These are phyloP conservation scores for Arizona elegans DNA, from an alignment of 2,113 vertebrate species.

Conservation along the genomic window DNA sequence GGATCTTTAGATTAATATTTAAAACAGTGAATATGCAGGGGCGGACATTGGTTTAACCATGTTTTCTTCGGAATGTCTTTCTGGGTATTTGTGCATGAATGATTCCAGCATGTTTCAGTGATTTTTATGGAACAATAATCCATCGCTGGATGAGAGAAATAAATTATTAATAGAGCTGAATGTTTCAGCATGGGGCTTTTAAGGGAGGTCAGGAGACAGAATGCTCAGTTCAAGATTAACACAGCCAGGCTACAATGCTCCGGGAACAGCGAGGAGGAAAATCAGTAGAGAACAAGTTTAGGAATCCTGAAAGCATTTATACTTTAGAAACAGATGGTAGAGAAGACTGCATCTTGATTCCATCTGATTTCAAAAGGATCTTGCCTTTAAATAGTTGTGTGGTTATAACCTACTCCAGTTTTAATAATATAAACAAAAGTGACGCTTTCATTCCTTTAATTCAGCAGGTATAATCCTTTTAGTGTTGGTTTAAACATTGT, in stretches of 20 bases:
- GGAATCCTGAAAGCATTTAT: not conserved
- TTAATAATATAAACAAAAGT: constrained; percentile 15
- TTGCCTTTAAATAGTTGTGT: not conserved
- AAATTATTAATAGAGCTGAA: constrained; percentile 60
- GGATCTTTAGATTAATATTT: fast-evolving
- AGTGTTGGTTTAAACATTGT: constrained; percentile 22
- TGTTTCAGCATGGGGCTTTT: constrained; percentile 51
- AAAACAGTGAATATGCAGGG: not conserved
- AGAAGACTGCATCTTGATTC: not conserved
- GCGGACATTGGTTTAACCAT: not conserved
- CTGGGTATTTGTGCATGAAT: not conserved
- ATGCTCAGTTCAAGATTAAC: constrained; percentile 37
- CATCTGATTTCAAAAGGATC: not conserved
- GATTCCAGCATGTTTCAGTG: constrained; percentile 24
- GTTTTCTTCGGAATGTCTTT: constrained; percentile 1
- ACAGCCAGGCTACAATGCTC: constrained; percentile 28
- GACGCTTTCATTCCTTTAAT: constrained; percentile 11
- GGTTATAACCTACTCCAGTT: not conserved
- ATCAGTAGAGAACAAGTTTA: not conserved
- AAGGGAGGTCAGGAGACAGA: constrained; percentile 39
- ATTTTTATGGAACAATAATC: constrained; percentile 54
- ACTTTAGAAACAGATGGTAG: constrained; percentile 9
- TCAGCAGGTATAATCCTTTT: constrained; percentile 9
- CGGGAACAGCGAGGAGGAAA: not conserved
- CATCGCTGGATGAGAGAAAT: constrained; percentile 51